A percentile compares a stretch with the other conserved stretches of the same genome.
Conservation (phyloP, 2,797 vertebrate species). For the Podargus strigoides region DNA sequence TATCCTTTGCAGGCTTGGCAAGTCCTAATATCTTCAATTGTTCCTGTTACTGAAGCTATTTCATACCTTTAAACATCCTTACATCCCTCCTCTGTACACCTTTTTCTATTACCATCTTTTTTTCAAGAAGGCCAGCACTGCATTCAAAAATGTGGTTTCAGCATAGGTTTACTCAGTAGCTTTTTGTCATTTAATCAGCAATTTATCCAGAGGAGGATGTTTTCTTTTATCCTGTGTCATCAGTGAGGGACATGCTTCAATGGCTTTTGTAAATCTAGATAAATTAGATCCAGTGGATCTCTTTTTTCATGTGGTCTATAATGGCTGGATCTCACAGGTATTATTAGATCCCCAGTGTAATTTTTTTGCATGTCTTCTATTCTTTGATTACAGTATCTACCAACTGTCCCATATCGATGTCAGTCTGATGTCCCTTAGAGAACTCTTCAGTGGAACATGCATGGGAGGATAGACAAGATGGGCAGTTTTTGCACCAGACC, state of each 20-base stretch:
- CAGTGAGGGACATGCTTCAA: background rate
- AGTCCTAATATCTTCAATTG: background rate
- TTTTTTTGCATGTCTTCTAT: background rate
- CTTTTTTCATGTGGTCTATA: background rate
- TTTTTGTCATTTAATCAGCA: background rate
- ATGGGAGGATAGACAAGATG: background rate
- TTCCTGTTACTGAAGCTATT: background rate
- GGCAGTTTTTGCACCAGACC: accelerated
- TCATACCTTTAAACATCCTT: background rate
- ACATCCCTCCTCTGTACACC: background rate
- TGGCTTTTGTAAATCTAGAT: background rate
- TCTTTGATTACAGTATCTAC: background rate
- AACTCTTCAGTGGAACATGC: background rate
- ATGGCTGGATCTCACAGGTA: background rate
- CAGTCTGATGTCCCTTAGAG: background rate
- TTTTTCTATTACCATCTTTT: background rate
- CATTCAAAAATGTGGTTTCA: background rate
- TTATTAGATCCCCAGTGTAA: background rate
- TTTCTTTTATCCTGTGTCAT: background rate
- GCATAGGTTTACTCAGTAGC: background rate
- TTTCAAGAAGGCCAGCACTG: background rate
- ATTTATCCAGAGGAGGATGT: background rate
- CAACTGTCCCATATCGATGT: accelerated
- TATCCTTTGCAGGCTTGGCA: background rate
- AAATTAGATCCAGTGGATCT: background rate